Percentiles rank a stretch among this genome's conserved stretches.
Conservation (phyloP, 2,797 vertebrate species). For the Meda fulgida region DNA sequence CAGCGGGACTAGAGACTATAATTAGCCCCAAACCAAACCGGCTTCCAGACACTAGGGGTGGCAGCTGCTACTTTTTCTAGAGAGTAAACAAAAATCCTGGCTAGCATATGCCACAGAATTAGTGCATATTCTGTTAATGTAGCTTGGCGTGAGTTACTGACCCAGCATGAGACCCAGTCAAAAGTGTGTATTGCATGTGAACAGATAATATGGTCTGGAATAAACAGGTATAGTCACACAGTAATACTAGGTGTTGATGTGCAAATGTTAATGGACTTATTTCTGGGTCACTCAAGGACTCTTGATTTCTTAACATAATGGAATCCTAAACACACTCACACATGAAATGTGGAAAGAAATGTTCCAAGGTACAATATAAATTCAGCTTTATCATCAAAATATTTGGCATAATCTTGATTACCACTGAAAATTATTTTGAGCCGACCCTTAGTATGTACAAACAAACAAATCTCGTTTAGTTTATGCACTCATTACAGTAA, state of each 20-base stretch:
- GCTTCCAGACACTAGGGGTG: slow-evolving; percentile 62
- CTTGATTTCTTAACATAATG: neutral
- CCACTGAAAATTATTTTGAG: neutral
- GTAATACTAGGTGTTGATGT: neutral
- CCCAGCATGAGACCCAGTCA: neutral
- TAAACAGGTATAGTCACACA: neutral
- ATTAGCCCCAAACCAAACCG: slow-evolving; percentile 59
- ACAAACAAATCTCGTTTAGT: neutral
- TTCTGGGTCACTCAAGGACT: neutral
- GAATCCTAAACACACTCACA: neutral
- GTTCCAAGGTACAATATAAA: too few relatives aligned
- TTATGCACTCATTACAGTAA: neutral
- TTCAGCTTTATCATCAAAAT: neutral
- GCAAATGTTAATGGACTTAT: neutral
- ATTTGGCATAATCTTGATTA: neutral
- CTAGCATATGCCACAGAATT: slow-evolving; percentile 32
- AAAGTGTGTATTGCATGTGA: neutral
- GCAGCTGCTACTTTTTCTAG: slow-evolving; percentile 63
- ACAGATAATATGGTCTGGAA: neutral
- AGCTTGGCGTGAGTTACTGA: slow-evolving; percentile 13
- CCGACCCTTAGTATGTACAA: neutral
- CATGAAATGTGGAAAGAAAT: neutral
- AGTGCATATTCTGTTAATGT: slow-evolving; percentile 30
- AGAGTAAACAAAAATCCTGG: slow-evolving; percentile 64
- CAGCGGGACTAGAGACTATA: slow-evolving; percentile 53